A percentile compares a stretch with the other conserved stretches of the same genome.
Evolutionary conservation across 2,113 vertebrate species (phyloP).

Genomic region (Prolemur simus): DNA sequence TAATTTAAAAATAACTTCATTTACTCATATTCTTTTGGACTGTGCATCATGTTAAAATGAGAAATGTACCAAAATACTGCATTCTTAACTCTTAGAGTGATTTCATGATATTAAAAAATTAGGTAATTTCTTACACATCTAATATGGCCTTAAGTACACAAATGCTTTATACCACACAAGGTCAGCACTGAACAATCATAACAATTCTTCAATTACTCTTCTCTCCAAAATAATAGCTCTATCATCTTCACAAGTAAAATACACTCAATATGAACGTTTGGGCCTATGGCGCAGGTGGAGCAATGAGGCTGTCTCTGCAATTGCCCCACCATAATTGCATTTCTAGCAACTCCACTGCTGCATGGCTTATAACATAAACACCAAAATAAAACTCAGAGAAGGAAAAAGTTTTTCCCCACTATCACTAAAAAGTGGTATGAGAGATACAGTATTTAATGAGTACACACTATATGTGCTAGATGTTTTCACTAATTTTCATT

Average conservation of each 20-base stretch:
- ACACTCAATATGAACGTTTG: not conserved
- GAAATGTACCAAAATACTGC: not conserved
- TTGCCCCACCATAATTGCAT: not conserved
- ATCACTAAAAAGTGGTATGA: not conserved
- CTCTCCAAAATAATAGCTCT: not conserved
- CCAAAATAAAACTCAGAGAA: not conserved
- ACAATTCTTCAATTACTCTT: not conserved
- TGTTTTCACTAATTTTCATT: not conserved
- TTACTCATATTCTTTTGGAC: not conserved
- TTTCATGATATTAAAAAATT: slow-evolving; percentile 35
- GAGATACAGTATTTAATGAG: not conserved
- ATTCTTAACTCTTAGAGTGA: slow-evolving; percentile 1
- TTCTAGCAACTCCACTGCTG: not conserved
- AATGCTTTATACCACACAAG: not conserved
- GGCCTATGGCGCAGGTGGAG: not conserved
- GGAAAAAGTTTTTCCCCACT: not conserved
- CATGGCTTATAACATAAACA: not conserved
- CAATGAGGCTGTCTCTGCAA: not conserved
- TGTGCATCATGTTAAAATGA: not conserved
- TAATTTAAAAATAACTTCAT: slow-evolving; percentile 30
- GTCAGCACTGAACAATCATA: not conserved
- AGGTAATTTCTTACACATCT: not conserved
- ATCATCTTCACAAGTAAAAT: not conserved
- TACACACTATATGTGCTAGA: not conserved
- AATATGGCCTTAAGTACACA: not conserved